Percentiles rank a stretch among this genome's conserved stretches.
Conservation (phyloP, 2,888 invertebrate species). For the Masnerella sp. region DNA sequence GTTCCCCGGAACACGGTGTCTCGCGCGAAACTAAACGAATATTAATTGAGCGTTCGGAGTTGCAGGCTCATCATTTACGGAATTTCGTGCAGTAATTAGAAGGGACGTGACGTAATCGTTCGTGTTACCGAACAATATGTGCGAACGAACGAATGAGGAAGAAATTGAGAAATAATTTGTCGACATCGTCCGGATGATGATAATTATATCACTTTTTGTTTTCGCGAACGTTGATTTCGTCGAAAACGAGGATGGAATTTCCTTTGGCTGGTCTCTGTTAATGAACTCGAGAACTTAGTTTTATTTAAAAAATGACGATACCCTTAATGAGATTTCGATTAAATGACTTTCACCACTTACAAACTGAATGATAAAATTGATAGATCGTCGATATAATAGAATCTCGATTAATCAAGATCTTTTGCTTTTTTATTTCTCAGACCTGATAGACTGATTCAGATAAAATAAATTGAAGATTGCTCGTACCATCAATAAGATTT, state of each 20-base stretch:
- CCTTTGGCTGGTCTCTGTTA: too few relatives aligned
- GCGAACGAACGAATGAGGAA: too few relatives aligned
- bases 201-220: too few relatives aligned
- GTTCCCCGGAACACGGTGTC: not conserved
- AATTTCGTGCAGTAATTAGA: too few relatives aligned
- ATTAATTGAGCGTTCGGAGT: constrained; percentile 1
- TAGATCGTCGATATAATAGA: constrained; percentile 1
- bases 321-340: not conserved
- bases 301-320: not conserved
- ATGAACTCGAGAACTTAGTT: too few relatives aligned
- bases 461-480: not conserved
- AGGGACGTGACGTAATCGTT: too few relatives aligned
- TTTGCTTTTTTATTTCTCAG: not conserved
- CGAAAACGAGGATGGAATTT: too few relatives aligned
- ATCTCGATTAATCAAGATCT: constrained; percentile 2
- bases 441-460: not conserved
- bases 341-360: not conserved
- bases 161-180: too few relatives aligned
- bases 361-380: not conserved
- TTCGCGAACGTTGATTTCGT: too few relatives aligned
- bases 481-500: not conserved
- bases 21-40: not conserved
- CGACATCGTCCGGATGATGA: too few relatives aligned
- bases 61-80: too few relatives aligned
- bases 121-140: too few relatives aligned